These are phyloP conservation scores for Atlantisia rogersi DNA, from an alignment of 2,113 vertebrate species.

Conservation along the genomic window DNA sequence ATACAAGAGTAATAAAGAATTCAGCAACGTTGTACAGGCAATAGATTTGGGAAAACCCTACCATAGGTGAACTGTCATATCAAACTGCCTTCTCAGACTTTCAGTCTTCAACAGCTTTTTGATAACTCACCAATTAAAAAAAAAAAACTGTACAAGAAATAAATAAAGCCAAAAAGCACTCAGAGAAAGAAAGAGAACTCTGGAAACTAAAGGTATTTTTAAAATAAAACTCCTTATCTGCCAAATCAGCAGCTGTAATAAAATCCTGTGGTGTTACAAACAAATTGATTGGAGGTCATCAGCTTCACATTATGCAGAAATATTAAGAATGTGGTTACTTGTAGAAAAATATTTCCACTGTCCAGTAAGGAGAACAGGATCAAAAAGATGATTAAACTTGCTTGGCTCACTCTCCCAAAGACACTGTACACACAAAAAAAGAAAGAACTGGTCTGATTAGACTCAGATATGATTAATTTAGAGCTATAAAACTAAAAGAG, in stretches of 20 bases:
- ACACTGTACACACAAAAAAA: background rate
- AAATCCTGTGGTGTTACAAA: background rate
- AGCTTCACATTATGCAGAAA: background rate
- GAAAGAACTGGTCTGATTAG: background rate
- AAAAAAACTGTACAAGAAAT: background rate
- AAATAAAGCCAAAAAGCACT: background rate
- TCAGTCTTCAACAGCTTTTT: background rate
- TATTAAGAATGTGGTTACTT: background rate
- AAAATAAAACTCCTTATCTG: background rate
- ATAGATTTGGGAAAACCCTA: constrained; percentile 8
- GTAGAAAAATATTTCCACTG: background rate
- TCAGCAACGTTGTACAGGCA: background rate
- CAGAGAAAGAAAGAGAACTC: background rate
- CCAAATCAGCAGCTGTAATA: background rate
- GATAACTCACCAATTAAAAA: background rate
- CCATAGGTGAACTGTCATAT: background rate
- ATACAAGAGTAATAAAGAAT: constrained; percentile 37
- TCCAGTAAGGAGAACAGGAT: background rate
- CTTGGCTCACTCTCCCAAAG: background rate
- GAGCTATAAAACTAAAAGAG: background rate
- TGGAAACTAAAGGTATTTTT: background rate
- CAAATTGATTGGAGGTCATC: background rate
- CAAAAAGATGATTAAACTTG: background rate
- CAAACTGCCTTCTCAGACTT: background rate
- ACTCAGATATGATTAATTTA: background rate